Base-by-base conservation (phyloP, 2,888 invertebrate species). In the Malacosoma neustria region DNA sequence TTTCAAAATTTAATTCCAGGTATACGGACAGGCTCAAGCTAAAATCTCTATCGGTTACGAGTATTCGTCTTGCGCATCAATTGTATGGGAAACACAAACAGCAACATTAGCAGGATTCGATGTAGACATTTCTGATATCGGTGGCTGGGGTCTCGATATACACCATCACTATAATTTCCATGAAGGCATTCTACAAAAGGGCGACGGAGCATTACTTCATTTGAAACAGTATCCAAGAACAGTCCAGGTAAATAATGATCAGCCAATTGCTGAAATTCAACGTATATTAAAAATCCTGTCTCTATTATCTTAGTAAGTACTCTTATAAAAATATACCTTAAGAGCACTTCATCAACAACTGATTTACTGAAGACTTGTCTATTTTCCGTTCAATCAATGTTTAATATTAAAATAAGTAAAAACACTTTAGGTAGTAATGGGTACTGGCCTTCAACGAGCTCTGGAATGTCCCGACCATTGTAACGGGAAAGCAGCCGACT, bases 131-230 rank as follows among this genome's bases (percentile, higher is more conserved):
- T 97, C 98, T 0, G 97, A 98, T 68, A 94, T 98, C 37, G 98
- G 98, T 1, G 97, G 97, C 33, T 99, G 98, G 98, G 97, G 98
- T 35, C 85, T 99, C 37, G 96, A 99, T 70, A 96, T 98, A 46
- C 98, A 99, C 79, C 99, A 99, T 76, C 96, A 97, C 72, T 98
- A 98, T 79, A 99, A 99, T 74, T 97, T 97, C 88, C 96, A 98
- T 65, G 98, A 99, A 87, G 98, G 96, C 13, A 98, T 99, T 45
- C 86, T 99, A 32, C 98, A 99, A 73, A 98, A 98, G 71, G 99
- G 99, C 30, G 97, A 98, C 65, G 99, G 99, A 37, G 95, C 96
- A 2, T 93, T 97, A 32, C 88, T 98, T 29, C 97, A 98, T 73
- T 90, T 99, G 75, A 97, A 96, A 62, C 94, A 95, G 63, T 95